Percentiles rank a stretch among this genome's conserved stretches.
These are phyloP conservation scores for Anthoptus insignis DNA, from an alignment of 2,888 invertebrate species.

Conservation along the genomic window DNA sequence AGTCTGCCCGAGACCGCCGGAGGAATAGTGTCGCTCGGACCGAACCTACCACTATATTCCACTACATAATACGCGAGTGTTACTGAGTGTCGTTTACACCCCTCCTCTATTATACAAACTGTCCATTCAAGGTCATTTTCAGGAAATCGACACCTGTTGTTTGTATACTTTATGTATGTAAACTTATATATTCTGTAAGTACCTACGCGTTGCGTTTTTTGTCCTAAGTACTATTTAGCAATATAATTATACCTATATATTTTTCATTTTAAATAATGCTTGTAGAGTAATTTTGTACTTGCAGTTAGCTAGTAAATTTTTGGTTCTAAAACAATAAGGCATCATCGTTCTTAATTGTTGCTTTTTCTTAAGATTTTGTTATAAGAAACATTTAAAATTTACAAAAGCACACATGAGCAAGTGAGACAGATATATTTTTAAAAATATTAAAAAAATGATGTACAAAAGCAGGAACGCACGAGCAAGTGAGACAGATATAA, in stretches of 20 bases:
- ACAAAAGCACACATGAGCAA: neutral
- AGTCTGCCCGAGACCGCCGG: slow-evolving; percentile 70
- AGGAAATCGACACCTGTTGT: slow-evolving; percentile 80
- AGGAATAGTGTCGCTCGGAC: slow-evolving; percentile 57
- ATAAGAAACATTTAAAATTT: neutral
- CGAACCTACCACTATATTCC: slow-evolving; percentile 55
- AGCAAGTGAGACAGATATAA: slow-evolving; percentile 51
- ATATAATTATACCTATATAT: too few relatives aligned
- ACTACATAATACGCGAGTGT: slow-evolving; percentile 70
- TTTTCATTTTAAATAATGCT: too few relatives aligned
- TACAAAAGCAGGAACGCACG: too few relatives aligned
- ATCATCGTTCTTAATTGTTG: too few relatives aligned
- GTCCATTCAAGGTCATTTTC: slow-evolving; percentile 73
- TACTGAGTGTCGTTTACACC: slow-evolving; percentile 63
- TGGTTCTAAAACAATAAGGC: too few relatives aligned
- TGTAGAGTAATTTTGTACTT: too few relatives aligned
- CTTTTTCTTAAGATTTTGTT: too few relatives aligned
- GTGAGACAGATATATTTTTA: too few relatives aligned
- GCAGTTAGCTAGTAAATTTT: too few relatives aligned
- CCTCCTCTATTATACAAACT: slow-evolving; percentile 57
- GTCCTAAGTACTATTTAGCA: too few relatives aligned
- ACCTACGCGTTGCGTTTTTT: slow-evolving; percentile 7
- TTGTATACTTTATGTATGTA: slow-evolving; percentile 68
- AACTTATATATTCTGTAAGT: slow-evolving; percentile 35
- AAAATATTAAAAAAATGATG: too few relatives aligned